Evolutionary conservation across 2,113 vertebrate genomes (phyloP), one percentile per base, ranked within the genome.

Genomic region (Otus sunia): DNA sequence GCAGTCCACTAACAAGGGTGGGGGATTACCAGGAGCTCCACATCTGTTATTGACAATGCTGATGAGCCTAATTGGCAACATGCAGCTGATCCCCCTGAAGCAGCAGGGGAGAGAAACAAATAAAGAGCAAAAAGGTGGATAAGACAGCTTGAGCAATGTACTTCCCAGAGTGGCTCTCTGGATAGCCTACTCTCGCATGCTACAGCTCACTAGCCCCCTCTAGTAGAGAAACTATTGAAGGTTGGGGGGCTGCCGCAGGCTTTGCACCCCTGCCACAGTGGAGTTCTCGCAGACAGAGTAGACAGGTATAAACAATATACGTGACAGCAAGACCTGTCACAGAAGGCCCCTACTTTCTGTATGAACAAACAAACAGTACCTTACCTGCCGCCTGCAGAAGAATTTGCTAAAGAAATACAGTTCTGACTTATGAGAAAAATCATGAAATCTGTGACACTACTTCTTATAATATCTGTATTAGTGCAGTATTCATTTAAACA

Each of bases 31-130:
- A 90, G 92, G 86, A 95, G 92, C 92, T 94, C 75, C 96, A 80
- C 96, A 95, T 96, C 92, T 93, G 90, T 92, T 96, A 96, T 96
- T 97, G 96, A 94, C 95, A 96, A 93, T 95, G 95, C 86, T 96
- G 95, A 97, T 96, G 96, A 96, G 82, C 88, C 90, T 96, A 96
- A 96, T 92, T 95, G 96, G 96, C 92, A 93, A 32, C 88, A 92
- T 68, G 93, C 92, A 93, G 96, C 95, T 96, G 95, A 97, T 95
- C 83, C 82, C 95, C 96, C 90, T 41, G 79, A 27, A 96, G 95
- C 94, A 88, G 86, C 92, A 86, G 73, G 86, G 82, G 75, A 94
- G 68, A 91, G 79, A 95, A 95, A 94, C 93, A 95, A 96, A 96
- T 88, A 90, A 71, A 94, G 94, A 92, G 75, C 34, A 7, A 83